phyloP scores from a whole-genome alignment of 2,888 invertebrate species.

The Hypsopygia costalis region DNA sequence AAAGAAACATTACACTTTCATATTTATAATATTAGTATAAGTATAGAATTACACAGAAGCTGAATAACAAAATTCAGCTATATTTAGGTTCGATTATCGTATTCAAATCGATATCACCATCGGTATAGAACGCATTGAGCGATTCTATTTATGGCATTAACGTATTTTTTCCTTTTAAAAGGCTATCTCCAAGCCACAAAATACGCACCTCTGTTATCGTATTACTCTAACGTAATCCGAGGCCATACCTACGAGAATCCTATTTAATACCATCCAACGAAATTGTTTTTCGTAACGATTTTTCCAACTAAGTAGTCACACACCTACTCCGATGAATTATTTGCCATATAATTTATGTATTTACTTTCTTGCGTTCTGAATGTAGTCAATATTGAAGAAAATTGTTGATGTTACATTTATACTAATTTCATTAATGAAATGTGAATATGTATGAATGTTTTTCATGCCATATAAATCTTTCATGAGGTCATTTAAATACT shows the following conservation, averaged over 20 bases:
- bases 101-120: too few relatives aligned
- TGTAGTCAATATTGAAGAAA: too few relatives aligned
- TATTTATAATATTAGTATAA: too few relatives aligned
- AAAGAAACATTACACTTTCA: too few relatives aligned
- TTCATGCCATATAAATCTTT: too few relatives aligned
- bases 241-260: conserved; percentile 7
- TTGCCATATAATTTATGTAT: not conserved
- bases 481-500: too few relatives aligned
- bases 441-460: too few relatives aligned
- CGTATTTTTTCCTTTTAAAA: not conserved
- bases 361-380: not conserved
- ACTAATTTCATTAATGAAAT: not conserved
- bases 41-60: too few relatives aligned
- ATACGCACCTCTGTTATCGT: not conserved
- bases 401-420: not conserved
- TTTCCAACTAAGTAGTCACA: conserved; percentile 9
- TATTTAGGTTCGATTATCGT: too few relatives aligned
- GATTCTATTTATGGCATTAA: not conserved
- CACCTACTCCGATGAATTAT: not conserved
- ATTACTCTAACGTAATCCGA: conserved; percentile 4
- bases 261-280: conserved; percentile 22
- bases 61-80: too few relatives aligned
- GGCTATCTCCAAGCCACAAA: not conserved
- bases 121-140: too few relatives aligned
- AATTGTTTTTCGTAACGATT: conserved; percentile 29